Evolutionary conservation across 2,113 vertebrate genomes (phyloP).

Genomic region (Chloebia gouldiae): DNA sequence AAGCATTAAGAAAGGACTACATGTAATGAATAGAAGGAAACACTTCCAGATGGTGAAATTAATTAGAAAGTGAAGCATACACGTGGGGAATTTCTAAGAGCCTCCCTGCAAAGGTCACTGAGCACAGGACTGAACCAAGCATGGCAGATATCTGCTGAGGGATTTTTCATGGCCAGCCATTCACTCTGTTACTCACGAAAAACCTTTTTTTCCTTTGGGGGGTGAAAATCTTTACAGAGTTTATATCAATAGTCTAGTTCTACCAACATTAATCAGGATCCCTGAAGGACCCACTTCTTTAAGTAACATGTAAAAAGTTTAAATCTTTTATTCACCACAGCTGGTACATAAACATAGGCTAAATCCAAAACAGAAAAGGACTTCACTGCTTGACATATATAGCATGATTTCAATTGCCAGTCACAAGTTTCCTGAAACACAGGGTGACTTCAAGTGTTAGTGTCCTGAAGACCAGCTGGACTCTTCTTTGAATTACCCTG

Average conservation of each 20-base stretch:
- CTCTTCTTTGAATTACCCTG: neutral
- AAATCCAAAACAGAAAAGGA: neutral
- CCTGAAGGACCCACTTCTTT: neutral
- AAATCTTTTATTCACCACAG: neutral
- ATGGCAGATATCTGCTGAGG: neutral
- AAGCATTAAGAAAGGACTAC: neutral
- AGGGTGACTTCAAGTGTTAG: neutral
- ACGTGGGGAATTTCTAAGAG: neutral
- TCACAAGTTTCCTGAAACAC: neutral
- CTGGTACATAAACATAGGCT: neutral
- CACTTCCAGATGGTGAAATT: constrained; percentile 41
- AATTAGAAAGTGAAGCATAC: constrained; percentile 23
- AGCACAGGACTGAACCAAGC: neutral
- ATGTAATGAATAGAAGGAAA: neutral
- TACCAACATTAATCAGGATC: neutral
- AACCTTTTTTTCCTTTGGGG: neutral
- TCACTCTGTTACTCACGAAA: neutral
- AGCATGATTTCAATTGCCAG: neutral
- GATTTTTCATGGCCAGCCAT: neutral
- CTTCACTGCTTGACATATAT: neutral
- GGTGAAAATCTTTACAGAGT: neutral
- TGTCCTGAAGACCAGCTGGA: neutral
- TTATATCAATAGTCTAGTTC: neutral
- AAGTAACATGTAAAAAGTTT: neutral
- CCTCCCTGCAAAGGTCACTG: neutral